Conservation (phyloP, 1,140 invertebrate genomes). For the Lucilia cuprina region DNA sequence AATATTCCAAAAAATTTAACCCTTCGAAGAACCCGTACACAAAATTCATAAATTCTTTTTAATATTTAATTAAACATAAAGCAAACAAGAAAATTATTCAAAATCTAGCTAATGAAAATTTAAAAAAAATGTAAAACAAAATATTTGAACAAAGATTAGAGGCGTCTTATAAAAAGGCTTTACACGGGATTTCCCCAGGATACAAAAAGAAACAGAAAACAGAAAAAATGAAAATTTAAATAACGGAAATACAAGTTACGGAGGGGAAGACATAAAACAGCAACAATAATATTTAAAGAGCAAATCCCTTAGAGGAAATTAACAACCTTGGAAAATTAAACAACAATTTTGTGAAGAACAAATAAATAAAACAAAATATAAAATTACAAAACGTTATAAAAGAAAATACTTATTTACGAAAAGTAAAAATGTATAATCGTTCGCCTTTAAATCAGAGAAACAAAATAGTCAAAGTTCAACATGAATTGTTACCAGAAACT, state of each 20-base stretch:
- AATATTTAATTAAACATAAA: neutral
- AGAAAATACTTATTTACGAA: neutral
- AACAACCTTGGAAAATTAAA: neutral
- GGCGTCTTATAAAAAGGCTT: neutral
- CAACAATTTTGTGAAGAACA: neutral
- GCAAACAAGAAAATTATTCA: neutral
- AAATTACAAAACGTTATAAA: neutral
- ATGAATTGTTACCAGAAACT: too few relatives aligned
- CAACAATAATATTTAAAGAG: too few relatives aligned
- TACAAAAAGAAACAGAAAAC: neutral
- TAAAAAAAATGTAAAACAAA: neutral
- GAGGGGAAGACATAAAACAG: neutral
- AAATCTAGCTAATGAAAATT: neutral
- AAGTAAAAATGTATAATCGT: too few relatives aligned
- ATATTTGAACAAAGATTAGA: neutral
- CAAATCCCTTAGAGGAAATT: neutral
- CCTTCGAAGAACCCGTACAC: neutral
- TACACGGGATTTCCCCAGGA: neutral
- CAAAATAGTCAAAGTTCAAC: too few relatives aligned
- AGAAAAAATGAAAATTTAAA: neutral
- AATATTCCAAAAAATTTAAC: neutral
- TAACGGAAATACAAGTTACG: neutral
- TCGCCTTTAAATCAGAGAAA: too few relatives aligned
- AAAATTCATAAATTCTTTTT: neutral
- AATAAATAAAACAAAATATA: neutral